Percentiles rank a stretch among this genome's conserved stretches.
Conservation (phyloP, 2,888 invertebrate species). For the Crepidodera aurea region DNA sequence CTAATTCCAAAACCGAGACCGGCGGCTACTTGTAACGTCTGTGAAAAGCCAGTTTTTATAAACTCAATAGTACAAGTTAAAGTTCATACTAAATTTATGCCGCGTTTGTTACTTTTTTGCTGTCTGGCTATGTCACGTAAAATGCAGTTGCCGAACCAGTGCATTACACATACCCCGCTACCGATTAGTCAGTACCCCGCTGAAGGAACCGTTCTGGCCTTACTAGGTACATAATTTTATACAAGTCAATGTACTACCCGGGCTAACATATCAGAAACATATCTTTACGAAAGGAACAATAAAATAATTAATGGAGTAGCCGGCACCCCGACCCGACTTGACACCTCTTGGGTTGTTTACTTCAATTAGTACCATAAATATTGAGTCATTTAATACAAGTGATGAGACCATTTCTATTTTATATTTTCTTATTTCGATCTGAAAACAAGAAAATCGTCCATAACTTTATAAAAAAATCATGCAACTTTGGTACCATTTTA, state of each 20-base stretch:
- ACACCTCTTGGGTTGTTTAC: too few species aligned
- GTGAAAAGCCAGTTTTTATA: conserved; percentile 61
- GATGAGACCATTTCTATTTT: too few species aligned
- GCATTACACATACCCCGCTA: conserved; percentile 22
- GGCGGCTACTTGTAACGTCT: conserved; percentile 46
- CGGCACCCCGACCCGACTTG: too few species aligned
- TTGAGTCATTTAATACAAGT: too few species aligned
- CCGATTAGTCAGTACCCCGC: conserved; percentile 26
- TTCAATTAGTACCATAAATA: too few species aligned
- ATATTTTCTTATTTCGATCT: too few species aligned
- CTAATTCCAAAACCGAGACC: conserved; percentile 18
- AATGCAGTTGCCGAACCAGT: conserved; percentile 40
- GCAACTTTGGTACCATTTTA: too few species aligned
- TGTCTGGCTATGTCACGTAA: conserved; percentile 59
- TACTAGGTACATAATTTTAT: neutral
- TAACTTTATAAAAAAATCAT: too few species aligned
- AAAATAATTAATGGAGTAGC: too few species aligned
- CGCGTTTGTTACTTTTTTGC: conserved; percentile 52
- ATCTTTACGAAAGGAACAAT: neutral
- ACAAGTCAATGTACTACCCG: neutral
- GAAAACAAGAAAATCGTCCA: too few species aligned
- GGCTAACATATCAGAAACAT: neutral
- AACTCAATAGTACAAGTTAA: conserved; percentile 57
- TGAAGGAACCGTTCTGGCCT: conserved; percentile 16
- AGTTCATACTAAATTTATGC: conserved; percentile 51